Evolutionary conservation across 2,888 invertebrate genomes (phyloP), one percentile per base, ranked within the genome.

Genomic region (Metalampra italica): DNA sequence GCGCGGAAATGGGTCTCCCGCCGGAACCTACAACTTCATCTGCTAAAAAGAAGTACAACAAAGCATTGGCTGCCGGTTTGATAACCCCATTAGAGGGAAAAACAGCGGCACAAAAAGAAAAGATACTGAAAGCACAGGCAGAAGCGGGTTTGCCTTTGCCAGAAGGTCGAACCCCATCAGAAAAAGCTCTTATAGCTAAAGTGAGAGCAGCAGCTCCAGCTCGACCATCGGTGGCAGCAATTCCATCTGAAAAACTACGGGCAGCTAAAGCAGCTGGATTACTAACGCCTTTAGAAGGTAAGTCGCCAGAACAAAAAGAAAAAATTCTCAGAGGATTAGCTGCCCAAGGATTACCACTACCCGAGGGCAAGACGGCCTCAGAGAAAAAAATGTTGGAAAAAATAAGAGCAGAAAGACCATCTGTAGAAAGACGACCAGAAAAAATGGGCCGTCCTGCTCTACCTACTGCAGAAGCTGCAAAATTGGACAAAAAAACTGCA

Each of bases 321-420:
- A 57, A 50, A 47, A 56, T 52, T 5, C 44, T 57, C 1, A 29
- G 12, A 38, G 47, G 43, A 1, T 12, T 43, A 12, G 49, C 41
- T 1, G 45, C 22, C n/a, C 1, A 11, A 1, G 43, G 43, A 0
- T 49, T 65, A 13, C 59, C 61, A 5, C 50, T 71, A 0, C 66
- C 68, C 3, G 66, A 65, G 51, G 66, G 22, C 22, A 67, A 56
- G 50, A 71, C 77, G 0, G 8, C 56, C n/a, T 76, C 78, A 12
- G 76, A 77, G 57, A 75, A 71, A 12, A 56, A 57, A 37, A 5
- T 65, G 1, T 52, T 57, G 7, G 50, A 54, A 0, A 66, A 62
- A 52, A 49, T 62, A 5, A 56, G 51, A 52, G 50, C 55, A 0
- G 53, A 46, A 2, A 12, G 68, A 3, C 0, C 41, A 50, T 3